A percentile compares a stretch with the other conserved stretches of the same genome.
Conservation (phyloP, 2,888 invertebrate species). For the Leucophenga maculata region DNA sequence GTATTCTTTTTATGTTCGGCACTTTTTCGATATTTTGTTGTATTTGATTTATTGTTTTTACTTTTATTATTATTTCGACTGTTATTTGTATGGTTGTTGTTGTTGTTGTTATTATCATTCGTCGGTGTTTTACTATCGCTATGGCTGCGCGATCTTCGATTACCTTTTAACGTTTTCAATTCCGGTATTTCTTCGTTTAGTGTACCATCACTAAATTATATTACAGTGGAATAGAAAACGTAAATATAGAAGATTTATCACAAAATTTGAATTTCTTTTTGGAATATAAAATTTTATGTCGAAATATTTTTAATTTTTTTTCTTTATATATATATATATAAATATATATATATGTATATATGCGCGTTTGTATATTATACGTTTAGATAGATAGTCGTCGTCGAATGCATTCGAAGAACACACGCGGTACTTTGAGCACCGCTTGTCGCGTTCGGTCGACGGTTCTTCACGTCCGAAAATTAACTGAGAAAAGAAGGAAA, state of each 20-base stretch:
- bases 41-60: constrained; percentile 43
- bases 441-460: constrained; percentile 48
- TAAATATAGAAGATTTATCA: background rate
- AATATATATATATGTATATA: background rate
- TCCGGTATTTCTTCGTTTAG: constrained; percentile 31
- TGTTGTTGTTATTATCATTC: constrained; percentile 49
- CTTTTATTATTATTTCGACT: constrained; percentile 35
- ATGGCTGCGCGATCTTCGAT: constrained; percentile 47
- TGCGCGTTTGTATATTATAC: background rate
- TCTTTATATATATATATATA: constrained; percentile 1
- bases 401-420: background rate
- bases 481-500: constrained; percentile 54
- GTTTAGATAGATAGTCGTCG: background rate
- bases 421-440: background rate
- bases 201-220: constrained; percentile 4
- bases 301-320: too few relatives aligned
- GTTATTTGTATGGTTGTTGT: constrained; percentile 29
- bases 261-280: background rate
- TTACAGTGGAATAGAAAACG: background rate
- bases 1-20: constrained; percentile 36
- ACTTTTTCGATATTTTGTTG: constrained; percentile 57
- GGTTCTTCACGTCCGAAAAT: constrained; percentile 65
- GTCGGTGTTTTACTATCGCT: constrained; percentile 59
- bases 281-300: too few relatives aligned
- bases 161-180: constrained; percentile 34